Base-by-base conservation (phyloP, 1,140 invertebrate genomes). In the Drosophila subobscura region DNA sequence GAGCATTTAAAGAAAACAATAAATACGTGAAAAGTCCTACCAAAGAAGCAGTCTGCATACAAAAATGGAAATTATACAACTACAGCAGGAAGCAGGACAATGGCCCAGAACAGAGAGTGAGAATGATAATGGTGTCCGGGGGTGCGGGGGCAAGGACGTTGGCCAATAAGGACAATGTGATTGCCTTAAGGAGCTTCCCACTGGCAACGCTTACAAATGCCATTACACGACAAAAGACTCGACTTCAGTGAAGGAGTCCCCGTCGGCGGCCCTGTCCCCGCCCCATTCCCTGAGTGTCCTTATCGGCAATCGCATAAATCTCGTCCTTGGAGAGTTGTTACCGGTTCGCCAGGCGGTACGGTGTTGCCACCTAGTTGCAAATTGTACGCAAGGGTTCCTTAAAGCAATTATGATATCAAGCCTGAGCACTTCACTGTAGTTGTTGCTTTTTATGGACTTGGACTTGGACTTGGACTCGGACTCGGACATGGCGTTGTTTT, bases 271-370 rank as follows among this genome's bases (percentile, higher is more conserved):
- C 54, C 70, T 52, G 58, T 47, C 46, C 41, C 47, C 54, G 61
- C 45, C 40, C 74, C 29, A 20, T 20, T 44, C 45, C 45, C 63
- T 33, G 51, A 70, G 66, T 70, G 63, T 70, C 66, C 66, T 70
- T 70, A 85, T 85, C 80, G 75, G 55, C 75, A 75, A 86, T 86
- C 84, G 83, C 83, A 86, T 86, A 88, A 86, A 86, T 86, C 83
- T 88, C 60, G 83, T 88, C 83, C 83, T 88, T 42, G 27, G 83
- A 86, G 83, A 86, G 78, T 88, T 86, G 83, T 86, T 88, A 86
- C 83, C 83, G 83, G 57, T 61, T 55, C 61, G 61, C 56, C 72
- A 59, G 41, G 72, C 55, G 45, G 23, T 2, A 27, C 46, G 61
- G 83, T 52, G 75, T 64, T 86, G 83, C 83, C 83, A 86, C 83